phyloP scores from a whole-genome alignment of 2,797 vertebrate species.

The Anolis apletophallus region DNA sequence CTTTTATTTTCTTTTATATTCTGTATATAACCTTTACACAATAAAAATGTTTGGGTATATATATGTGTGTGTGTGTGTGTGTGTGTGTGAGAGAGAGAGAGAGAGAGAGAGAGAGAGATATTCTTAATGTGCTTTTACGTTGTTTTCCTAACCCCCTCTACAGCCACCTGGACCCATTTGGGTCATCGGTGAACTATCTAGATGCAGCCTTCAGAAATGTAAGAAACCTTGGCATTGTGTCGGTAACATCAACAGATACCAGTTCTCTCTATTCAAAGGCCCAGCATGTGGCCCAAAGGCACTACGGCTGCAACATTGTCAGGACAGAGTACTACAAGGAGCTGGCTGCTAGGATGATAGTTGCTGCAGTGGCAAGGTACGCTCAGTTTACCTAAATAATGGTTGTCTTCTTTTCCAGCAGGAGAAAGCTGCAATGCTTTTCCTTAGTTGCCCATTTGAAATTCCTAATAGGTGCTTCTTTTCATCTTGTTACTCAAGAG shows the following conservation, averaged over 20 bases:
- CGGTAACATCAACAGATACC: constrained; percentile 93
- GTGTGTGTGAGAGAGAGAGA: too few species aligned
- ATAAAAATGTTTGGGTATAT: too few species aligned
- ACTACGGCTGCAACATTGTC: constrained; percentile 92
- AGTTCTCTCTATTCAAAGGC: constrained; percentile 94
- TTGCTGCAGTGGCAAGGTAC: constrained; percentile 91
- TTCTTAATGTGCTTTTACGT: neutral
- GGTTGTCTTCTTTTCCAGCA: neutral
- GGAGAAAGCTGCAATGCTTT: neutral
- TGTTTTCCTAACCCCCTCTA: constrained; percentile 39
- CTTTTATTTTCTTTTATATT: too few species aligned
- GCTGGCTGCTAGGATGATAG: constrained; percentile 90
- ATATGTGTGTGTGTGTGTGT: too few species aligned
- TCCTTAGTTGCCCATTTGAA: neutral
- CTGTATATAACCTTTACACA: too few species aligned
- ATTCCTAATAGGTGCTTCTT: rapidly evolving
- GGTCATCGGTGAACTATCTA: constrained; percentile 93
- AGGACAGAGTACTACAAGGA: constrained; percentile 96
- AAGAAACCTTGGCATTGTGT: constrained; percentile 93
- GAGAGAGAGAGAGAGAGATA: too few species aligned
- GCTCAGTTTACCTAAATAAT: neutral
- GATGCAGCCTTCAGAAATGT: constrained; percentile 95
- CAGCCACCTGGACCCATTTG: constrained; percentile 96
- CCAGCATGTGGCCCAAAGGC: constrained; percentile 90
- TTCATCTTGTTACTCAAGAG: neutral